These are phyloP conservation scores for Oxyscelio sp. DNA, from an alignment of 2,888 invertebrate genomes.

Conservation along the genomic window DNA sequence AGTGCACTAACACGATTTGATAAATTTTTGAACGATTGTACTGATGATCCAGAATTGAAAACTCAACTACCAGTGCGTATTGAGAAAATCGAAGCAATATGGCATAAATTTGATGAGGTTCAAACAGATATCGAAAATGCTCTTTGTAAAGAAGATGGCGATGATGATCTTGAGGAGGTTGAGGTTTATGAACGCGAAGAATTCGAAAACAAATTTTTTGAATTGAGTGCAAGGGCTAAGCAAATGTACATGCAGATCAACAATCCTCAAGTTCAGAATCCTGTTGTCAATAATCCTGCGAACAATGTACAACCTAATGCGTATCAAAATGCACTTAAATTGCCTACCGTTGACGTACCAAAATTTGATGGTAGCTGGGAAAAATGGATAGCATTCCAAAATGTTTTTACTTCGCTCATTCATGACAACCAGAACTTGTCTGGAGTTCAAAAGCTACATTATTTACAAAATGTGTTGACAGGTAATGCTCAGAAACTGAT, in stretches of 20 bases:
- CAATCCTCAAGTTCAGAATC: no score
- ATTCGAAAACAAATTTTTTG: conserved; percentile 8
- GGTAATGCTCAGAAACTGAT: conserved; percentile 8
- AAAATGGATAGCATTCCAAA: conserved; percentile 6
- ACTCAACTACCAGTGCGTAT: neutral
- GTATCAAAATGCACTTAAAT: conserved; percentile 13
- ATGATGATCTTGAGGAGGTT: neutral
- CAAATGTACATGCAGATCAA: neutral
- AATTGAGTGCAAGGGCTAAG: neutral
- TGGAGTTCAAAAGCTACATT: conserved; percentile 12
- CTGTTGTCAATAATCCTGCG: no score
- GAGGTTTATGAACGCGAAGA: neutral
- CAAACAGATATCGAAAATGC: conserved; percentile 8
- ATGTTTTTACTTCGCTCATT: neutral
- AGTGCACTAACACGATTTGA: neutral
- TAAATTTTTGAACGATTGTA: neutral
- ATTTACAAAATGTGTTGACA: conserved; percentile 4
- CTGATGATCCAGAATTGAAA: neutral
- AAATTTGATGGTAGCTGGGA: conserved; percentile 32
- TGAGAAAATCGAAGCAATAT: neutral
- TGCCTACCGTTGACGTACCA: neutral
- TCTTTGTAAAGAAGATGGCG: no score
- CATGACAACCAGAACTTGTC: neutral
- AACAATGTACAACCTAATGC: neutral
- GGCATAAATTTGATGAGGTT: conserved; percentile 8